A percentile compares a stretch with the other conserved stretches of the same genome.
These are phyloP conservation scores for Rachycentron canadum DNA, from an alignment of 2,797 vertebrate genomes.

Conservation along the genomic window DNA sequence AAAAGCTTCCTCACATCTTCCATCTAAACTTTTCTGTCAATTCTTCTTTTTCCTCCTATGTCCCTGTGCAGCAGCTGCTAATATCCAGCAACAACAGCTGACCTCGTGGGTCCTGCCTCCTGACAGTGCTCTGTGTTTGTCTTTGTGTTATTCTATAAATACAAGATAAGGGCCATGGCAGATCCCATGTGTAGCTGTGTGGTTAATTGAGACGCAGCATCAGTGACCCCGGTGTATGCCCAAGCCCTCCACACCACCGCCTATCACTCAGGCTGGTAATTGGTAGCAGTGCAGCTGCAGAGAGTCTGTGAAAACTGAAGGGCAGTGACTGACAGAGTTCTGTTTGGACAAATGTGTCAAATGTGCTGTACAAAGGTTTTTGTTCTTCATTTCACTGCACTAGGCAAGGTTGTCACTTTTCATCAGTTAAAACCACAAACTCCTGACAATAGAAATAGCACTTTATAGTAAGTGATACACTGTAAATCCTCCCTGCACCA, in stretches of 20 bases:
- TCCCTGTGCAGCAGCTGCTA: slow-evolving; percentile 54
- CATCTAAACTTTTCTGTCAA: slow-evolving; percentile 45
- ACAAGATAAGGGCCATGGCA: slow-evolving; percentile 72
- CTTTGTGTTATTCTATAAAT: slow-evolving; percentile 77
- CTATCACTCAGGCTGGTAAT: slow-evolving; percentile 79
- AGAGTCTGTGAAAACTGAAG: slow-evolving; percentile 28
- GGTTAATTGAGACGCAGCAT: slow-evolving; percentile 80
- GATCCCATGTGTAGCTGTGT: slow-evolving; percentile 73
- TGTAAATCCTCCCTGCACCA: background rate
- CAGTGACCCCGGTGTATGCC: slow-evolving; percentile 66
- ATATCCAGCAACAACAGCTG: slow-evolving; percentile 55
- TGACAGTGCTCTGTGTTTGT: slow-evolving; percentile 65
- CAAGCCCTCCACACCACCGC: slow-evolving; percentile 48
- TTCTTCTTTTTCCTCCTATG: slow-evolving; percentile 6
- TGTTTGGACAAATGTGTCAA: slow-evolving; percentile 20
- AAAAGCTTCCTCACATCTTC: slow-evolving; percentile 18
- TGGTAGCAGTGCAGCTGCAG: slow-evolving; percentile 58
- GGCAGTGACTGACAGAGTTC: slow-evolving; percentile 43
- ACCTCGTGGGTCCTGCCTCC: slow-evolving; percentile 66
- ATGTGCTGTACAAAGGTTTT: background rate
- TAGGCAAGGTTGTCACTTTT: background rate
- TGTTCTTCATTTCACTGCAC: background rate
- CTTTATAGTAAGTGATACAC: background rate
- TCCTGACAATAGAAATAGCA: background rate
- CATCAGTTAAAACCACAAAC: background rate